These are phyloP conservation scores for Bubalus kerabau DNA, from an alignment of 2,113 vertebrate species.

Conservation along the genomic window DNA sequence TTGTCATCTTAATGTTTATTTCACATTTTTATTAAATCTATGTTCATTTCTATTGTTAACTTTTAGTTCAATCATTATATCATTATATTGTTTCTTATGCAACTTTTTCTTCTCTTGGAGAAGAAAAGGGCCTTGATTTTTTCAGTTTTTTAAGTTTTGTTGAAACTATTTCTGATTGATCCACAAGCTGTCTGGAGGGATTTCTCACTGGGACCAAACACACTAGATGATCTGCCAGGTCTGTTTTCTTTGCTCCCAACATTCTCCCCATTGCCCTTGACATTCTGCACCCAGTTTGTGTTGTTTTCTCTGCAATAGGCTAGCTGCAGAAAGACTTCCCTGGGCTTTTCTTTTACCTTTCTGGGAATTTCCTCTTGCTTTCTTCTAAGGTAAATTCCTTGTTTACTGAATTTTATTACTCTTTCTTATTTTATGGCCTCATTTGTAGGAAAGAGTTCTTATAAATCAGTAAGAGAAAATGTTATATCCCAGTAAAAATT, in stretches of 20 bases:
- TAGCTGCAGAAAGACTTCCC: neutral
- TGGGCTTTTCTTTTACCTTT: neutral
- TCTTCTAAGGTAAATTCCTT: neutral
- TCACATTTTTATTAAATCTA: neutral
- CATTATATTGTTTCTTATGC: neutral
- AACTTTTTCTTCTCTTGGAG: neutral
- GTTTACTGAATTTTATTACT: neutral
- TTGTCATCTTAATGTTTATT: neutral
- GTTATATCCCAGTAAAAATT: neutral
- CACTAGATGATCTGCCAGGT: neutral
- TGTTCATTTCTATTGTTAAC: neutral
- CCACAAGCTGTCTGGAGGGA: neutral
- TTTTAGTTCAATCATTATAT: neutral
- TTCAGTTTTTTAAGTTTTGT: neutral
- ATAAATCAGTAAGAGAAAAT: neutral
- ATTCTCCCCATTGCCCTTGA: neutral
- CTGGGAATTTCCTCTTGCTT: neutral
- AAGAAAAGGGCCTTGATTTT: neutral
- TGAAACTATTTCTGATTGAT: neutral
- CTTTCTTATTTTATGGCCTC: neutral
- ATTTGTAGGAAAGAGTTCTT: neutral
- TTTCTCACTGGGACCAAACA: neutral
- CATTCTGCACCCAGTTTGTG: neutral
- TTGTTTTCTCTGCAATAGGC: neutral
- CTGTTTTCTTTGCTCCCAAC: neutral